phyloP scores from a whole-genome alignment of 2,113 vertebrate species.

The Clupea harengus region DNA sequence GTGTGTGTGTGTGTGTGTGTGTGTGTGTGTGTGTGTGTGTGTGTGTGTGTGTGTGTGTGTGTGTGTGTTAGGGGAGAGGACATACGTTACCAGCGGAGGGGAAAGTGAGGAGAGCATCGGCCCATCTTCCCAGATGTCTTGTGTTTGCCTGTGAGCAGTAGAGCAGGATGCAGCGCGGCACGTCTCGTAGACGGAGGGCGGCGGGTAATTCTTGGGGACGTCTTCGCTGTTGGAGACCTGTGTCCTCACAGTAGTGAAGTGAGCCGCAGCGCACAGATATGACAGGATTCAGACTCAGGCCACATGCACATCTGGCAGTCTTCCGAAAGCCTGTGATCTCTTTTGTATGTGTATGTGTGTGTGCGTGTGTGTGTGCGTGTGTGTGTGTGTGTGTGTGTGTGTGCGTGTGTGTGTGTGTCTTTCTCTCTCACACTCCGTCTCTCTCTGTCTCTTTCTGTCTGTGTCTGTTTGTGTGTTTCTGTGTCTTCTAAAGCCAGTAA shows the following conservation, averaged over 20 bases:
- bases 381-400: not conserved
- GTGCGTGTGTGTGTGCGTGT: not conserved
- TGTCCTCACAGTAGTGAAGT: not conserved
- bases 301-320: not conserved
- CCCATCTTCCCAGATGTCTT: slow-evolving; percentile 33
- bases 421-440: not conserved
- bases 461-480: not conserved
- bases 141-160: slow-evolving; percentile 22
- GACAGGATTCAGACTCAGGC: not conserved
- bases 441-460: not conserved
- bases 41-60: not conserved
- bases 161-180: not conserved
- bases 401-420: not conserved
- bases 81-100: slow-evolving; percentile 9
- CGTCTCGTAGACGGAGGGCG: not conserved
- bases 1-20: not conserved
- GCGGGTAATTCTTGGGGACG: not conserved
- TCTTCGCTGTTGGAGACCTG: not conserved
- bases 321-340: not conserved
- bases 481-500: not conserved
- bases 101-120: not conserved
- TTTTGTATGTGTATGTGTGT: not conserved
- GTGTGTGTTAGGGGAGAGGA: slow-evolving; percentile 16
- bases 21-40: slow-evolving; percentile 19
- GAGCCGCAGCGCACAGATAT: not conserved